Conservation (phyloP, 2,797 vertebrate genomes). For the Manis crassicaudata region DNA sequence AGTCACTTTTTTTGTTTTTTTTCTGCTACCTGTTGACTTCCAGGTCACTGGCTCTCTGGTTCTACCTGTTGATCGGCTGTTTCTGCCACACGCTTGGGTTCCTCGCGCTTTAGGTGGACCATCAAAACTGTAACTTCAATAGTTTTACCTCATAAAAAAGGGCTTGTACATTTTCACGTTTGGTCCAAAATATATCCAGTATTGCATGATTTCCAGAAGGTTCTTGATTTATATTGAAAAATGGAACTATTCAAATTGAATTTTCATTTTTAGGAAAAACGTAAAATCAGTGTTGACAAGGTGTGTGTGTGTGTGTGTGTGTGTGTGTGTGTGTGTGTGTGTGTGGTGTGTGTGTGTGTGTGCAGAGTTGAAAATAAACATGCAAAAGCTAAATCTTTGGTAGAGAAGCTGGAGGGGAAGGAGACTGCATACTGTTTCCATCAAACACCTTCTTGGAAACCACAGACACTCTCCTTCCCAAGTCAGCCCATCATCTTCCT, state of each 20-base stretch:
- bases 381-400: not conserved
- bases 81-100: conserved; percentile 5
- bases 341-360: not conserved
- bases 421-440: not conserved
- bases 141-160: not conserved
- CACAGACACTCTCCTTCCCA: not conserved
- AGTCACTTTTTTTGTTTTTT: conserved; percentile 17
- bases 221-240: not conserved
- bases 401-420: not conserved
- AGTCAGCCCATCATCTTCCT: not conserved
- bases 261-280: conserved; percentile 13
- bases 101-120: not conserved
- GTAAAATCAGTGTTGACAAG: not conserved
- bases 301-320: not conserved
- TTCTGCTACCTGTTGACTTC: conserved; percentile 11
- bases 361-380: not conserved
- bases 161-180: not conserved
- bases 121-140: not conserved
- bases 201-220: not conserved
- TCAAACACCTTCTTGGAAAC: not conserved
- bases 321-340: not conserved
- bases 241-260: not conserved
- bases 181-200: not conserved
- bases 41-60: not conserved
- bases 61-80: conserved; percentile 41